Evolutionary conservation across 2,113 vertebrate species (phyloP).

Genomic region (Tragulus kanchil): DNA sequence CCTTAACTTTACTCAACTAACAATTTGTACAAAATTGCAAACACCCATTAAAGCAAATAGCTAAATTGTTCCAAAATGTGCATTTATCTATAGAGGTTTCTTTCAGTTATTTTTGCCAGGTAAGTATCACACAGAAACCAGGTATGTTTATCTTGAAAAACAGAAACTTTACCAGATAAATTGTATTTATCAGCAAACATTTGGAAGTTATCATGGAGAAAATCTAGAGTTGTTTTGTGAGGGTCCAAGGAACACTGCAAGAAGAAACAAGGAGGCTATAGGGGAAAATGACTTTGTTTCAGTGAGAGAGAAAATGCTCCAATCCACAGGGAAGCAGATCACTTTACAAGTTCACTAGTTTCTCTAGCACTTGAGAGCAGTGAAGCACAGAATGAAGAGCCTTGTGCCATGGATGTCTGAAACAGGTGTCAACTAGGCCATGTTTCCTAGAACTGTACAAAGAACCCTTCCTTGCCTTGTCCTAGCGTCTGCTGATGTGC

Average conservation of each 20-base stretch:
- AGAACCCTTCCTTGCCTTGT: neutral
- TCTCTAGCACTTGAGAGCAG: conserved; percentile 24
- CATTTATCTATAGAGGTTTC: neutral
- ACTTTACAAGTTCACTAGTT: conserved; percentile 13
- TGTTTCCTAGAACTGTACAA: neutral
- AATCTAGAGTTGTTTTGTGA: neutral
- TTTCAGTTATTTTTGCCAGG: conserved; percentile 56
- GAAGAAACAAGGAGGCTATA: neutral
- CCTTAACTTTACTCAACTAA: conserved; percentile 49
- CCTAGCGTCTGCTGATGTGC: neutral
- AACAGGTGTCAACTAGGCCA: neutral
- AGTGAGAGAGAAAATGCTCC: neutral
- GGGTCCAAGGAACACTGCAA: neutral
- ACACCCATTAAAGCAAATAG: conserved; percentile 63
- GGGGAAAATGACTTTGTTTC: neutral
- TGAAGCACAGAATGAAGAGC: neutral
- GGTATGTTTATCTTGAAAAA: conserved; percentile 21
- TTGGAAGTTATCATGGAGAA: conserved; percentile 14
- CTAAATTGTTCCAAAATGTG: conserved; percentile 10
- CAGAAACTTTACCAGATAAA: conserved; percentile 37
- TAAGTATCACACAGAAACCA: conserved; percentile 27
- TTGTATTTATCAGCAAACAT: conserved; percentile 39
- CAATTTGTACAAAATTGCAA: conserved; percentile 57
- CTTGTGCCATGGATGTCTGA: neutral
- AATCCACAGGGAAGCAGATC: neutral